Conservation (phyloP, 1,140 invertebrate species). For the Solenopsis fugax region DNA sequence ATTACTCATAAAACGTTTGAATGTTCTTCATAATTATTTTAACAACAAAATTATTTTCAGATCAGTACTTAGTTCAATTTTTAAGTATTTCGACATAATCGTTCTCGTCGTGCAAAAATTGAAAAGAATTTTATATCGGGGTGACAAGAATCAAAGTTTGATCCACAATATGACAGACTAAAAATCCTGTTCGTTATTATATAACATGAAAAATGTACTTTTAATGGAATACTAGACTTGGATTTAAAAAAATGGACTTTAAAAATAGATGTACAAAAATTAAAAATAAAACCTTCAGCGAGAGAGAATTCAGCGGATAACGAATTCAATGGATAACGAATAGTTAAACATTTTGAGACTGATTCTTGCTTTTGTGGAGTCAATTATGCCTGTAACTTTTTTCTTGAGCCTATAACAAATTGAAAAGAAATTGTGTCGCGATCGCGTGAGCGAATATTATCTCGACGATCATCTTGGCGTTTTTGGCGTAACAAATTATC, state of each 20-base stretch:
- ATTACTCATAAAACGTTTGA: no score
- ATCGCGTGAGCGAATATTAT: conserved; percentile 24
- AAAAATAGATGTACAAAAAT: conserved; percentile 15
- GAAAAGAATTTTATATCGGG: not conserved
- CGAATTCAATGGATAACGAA: not conserved
- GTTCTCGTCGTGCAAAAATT: no score
- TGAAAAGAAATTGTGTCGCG: conserved; percentile 48
- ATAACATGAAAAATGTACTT: not conserved
- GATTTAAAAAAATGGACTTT: not conserved
- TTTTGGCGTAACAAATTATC: conserved; percentile 70
- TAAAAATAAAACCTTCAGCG: no score
- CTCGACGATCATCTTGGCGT: conserved; percentile 27
- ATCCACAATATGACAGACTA: not conserved
- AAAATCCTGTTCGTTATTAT: not conserved
- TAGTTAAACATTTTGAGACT: not conserved
- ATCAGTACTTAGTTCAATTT: no score
- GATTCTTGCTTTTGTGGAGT: not conserved
- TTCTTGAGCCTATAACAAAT: not conserved
- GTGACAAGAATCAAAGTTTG: not conserved
- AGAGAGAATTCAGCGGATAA: no score
- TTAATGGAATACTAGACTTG: not conserved
- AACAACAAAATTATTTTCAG: no score
- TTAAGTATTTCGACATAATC: no score
- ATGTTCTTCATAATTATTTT: no score
- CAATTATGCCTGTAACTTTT: not conserved